Evolutionary conservation across 2,888 invertebrate species (phyloP), one percentile per base, ranked within the genome.

Genomic region (Microctonus brassicae): DNA sequence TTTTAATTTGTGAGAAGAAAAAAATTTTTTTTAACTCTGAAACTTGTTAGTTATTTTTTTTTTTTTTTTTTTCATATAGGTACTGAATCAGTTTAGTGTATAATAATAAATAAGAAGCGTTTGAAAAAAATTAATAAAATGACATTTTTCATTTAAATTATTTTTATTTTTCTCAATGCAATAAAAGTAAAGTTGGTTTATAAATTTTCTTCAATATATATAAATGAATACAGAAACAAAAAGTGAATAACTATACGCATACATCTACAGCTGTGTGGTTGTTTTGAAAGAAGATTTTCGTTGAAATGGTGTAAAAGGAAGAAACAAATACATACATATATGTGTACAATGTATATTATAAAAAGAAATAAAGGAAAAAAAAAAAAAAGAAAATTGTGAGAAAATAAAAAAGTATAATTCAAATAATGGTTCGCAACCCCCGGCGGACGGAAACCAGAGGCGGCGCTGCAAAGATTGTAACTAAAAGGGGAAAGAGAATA

Each of bases 371-470:
- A 34, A 53, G 34, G 7, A 22, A 6, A 11, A 13, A 34, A 13
- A 13, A 22, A 6, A 11, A 13, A 34, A 13, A 13, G 17, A 67
- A 10, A 29, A 42, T 57, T 39, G 0, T 6, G 22, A 36, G 5
- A 42, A 39, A 66, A 42, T 24, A 55, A 29, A 20, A 22, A 62
- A 55, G 58, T 64, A 70, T 64, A 70, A 70, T 70, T 70, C 70
- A 64, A 70, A 58, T 64, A 70, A 70, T 70, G 47, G 70, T 64
- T 33, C 57, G 47, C 47, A 9, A 29, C 9, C 47, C 63, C 63
- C 57, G 24, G 63, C 29, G 34, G 58, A 55, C 39, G 63, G 62
- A 69, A 62, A 55, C 63, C 39, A 29, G 63, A 69, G 69, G 63
- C 57, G 42, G 39, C 39, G 53, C 62, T 47, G 69, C 36, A 62